These are phyloP conservation scores for Herpailurus yagouaroundi DNA, from an alignment of 2,113 vertebrate genomes.

Conservation along the genomic window DNA sequence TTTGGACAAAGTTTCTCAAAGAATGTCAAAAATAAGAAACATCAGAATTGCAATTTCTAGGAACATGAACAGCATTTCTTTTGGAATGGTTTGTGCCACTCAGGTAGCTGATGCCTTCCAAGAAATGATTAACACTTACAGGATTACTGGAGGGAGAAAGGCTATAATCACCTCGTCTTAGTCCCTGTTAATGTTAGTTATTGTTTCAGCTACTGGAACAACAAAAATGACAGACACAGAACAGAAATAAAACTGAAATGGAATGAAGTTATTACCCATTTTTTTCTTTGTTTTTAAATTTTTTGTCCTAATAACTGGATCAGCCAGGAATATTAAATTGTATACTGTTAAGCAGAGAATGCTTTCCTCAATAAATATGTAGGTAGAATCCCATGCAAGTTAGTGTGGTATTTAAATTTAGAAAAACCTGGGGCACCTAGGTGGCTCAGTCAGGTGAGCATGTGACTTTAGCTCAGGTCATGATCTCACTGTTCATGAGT, in stretches of 20 bases:
- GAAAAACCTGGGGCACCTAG: not conserved
- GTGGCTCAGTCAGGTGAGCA: no score
- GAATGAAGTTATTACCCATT: not conserved
- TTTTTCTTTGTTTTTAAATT: not conserved
- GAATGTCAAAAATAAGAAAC: slow-evolving; percentile 25
- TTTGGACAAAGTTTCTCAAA: slow-evolving; percentile 13
- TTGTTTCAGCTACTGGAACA: slow-evolving; percentile 38
- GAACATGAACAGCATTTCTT: slow-evolving; percentile 4
- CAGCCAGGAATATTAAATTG: not conserved
- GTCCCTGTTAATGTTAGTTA: slow-evolving; percentile 40
- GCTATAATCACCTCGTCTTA: slow-evolving; percentile 52
- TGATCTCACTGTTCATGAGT: no score
- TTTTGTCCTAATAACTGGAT: not conserved
- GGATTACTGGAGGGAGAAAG: slow-evolving; percentile 9
- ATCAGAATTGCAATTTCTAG: slow-evolving; percentile 45
- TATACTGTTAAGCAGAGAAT: slow-evolving; percentile 4
- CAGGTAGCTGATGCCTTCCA: slow-evolving; percentile 35
- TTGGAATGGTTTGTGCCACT: not conserved
- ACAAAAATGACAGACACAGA: not conserved
- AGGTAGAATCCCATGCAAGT: not conserved
- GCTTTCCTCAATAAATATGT: not conserved
- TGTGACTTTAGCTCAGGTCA: no score
- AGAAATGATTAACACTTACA: slow-evolving; percentile 56
- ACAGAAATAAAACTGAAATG: slow-evolving; percentile 28
- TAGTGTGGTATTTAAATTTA: slow-evolving; percentile 46